Base-by-base conservation (phyloP, 2,797 vertebrate genomes). In the Diplodus puntazzo region DNA sequence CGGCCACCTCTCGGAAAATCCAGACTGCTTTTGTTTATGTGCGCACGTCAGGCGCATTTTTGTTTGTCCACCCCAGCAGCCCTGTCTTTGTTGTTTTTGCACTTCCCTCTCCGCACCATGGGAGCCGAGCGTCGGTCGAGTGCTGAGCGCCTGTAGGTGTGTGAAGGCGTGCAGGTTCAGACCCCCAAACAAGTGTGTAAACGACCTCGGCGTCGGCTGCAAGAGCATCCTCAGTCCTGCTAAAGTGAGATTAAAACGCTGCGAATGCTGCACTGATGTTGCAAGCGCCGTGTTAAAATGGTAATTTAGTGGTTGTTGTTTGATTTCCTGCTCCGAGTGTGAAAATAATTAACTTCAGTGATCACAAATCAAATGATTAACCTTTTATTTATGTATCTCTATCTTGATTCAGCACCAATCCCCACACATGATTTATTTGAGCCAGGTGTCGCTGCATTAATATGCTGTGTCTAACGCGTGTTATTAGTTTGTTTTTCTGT, bases 401-500 rank as follows among this genome's bases (percentile, higher is more conserved):
- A 9, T 69, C 39, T 58, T 59, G 18, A 58, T 68, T 77, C 27
- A 63, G 48, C 54, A 45, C 1, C 1, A 49, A 54, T 55, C 14
- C 17, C 11, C 1, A 1, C 46, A 34, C 30, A 34, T 49, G 30
- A 69, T 77, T 78, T 62, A 72, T 83, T 63, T 23, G 9, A 70
- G 52, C 45, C 58, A 73, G 54, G 49, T 79, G 54, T 64, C 60
- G 68, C 53, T 70, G 57, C 58, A 49, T 55, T 75, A 73, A 69
- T 75, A 54, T 16, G 49, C 50, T 5, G 25, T 45, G 54, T 77
- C 70, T 67, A 49, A 69, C 59, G 39, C 48, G n/a, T 58, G 46
- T 60, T 71, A 75, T 87, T 84, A 53, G 34, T 80, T 74, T 80
- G 58, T 82, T 84, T 85, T 79, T 27, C 49, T 67, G 45, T 70